A percentile compares a stretch with the other conserved stretches of the same genome.
phyloP scores from a whole-genome alignment of 2,797 vertebrate species.

The Sciurus carolinensis region DNA sequence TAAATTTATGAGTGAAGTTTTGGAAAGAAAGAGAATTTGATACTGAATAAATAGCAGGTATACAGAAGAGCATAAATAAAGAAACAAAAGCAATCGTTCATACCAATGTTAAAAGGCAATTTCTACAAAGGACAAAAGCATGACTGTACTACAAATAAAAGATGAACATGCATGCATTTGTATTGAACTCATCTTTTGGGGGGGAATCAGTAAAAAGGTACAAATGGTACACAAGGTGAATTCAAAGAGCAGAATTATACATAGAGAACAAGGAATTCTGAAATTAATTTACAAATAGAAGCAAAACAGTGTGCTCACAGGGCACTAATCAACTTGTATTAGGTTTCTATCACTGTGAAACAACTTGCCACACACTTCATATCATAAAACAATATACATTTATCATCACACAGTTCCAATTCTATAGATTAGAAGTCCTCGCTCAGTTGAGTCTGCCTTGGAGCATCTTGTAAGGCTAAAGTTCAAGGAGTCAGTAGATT shows the following conservation, averaged over 20 bases:
- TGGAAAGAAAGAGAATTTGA: neutral
- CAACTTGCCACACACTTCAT: neutral
- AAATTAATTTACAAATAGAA: conserved; percentile 35
- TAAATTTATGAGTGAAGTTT: neutral
- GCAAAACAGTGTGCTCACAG: neutral
- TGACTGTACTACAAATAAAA: conserved; percentile 21
- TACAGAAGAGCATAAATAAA: neutral
- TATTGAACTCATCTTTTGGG: neutral
- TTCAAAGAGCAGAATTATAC: conserved; percentile 8
- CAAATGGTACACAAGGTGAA: neutral
- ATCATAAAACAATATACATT: neutral
- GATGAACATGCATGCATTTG: neutral
- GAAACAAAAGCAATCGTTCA: neutral
- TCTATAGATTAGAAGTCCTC: neutral
- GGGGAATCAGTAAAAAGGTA: neutral
- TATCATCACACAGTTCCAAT: neutral
- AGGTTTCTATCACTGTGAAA: neutral
- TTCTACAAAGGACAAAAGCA: neutral
- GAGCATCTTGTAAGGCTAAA: neutral
- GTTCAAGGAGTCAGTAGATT: neutral
- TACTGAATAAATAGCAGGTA: neutral
- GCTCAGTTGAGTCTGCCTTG: neutral
- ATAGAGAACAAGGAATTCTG: conserved; percentile 24
- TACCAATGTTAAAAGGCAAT: neutral
- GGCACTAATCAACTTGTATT: neutral